Conservation (phyloP, 23 tunicate genomes). For the Halocynthia aurantium region DNA sequence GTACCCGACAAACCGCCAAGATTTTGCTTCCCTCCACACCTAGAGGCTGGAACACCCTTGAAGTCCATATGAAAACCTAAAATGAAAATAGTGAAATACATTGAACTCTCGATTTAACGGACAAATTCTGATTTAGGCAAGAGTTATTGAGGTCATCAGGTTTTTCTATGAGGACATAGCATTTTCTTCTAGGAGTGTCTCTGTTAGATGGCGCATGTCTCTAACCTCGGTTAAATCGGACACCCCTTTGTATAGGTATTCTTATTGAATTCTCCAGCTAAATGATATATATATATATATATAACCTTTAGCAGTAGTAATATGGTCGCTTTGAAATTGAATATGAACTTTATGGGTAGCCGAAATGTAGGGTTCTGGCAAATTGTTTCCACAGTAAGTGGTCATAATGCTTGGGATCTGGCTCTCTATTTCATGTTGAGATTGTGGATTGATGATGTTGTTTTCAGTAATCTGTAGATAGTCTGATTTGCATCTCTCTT, state of each 20-base stretch:
- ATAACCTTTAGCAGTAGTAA: conserved; percentile 8
- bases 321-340: neutral
- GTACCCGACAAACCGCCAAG: conserved; percentile 24
- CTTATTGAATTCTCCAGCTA: no score
- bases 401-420: no score
- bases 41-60: conserved; percentile 30
- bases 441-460: no score
- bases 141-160: no score
- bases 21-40: conserved; percentile 46
- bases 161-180: no score
- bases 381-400: conserved; percentile 18
- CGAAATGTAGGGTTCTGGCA: conserved; percentile 9
- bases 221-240: neutral
- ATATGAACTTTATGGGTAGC: conserved; percentile 3
- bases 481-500: no score
- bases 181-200: no score
- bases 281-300: no score
- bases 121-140: no score
- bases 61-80: conserved; percentile 55
- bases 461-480: no score
- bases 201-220: no score
- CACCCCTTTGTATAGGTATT: neutral
- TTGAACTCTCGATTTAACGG: neutral
- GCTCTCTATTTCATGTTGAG: no score
- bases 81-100: neutral